Percentiles rank a stretch among this genome's conserved stretches.
Conservation (phyloP, 2,888 invertebrate species). For the Zelleria hepariella region DNA sequence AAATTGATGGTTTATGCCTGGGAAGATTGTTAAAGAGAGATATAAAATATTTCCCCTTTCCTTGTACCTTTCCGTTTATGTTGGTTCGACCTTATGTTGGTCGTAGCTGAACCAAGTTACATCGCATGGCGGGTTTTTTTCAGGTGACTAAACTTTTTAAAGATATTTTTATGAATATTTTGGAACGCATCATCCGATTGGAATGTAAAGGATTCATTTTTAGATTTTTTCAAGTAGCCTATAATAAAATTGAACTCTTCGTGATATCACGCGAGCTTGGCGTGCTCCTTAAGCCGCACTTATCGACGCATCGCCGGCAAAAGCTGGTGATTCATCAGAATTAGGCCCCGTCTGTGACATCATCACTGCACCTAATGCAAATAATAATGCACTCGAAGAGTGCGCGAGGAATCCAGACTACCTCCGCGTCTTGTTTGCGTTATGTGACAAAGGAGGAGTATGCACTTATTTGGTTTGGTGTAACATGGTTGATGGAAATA, state of each 20-base stretch:
- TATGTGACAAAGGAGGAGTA: background rate
- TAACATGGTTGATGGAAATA: conserved; percentile 14
- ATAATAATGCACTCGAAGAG: conserved; percentile 18
- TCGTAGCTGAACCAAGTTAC: too few species aligned
- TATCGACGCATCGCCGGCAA: conserved; percentile 65
- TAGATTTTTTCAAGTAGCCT: too few species aligned
- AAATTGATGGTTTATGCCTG: background rate
- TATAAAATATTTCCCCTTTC: background rate
- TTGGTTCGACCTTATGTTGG: too few species aligned
- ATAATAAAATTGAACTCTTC: background rate
- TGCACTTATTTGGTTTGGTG: background rate
- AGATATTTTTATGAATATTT: background rate
- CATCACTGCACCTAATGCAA: conserved; percentile 48
- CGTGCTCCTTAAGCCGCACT: conserved; percentile 30
- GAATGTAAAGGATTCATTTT: too few species aligned
- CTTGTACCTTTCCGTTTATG: background rate
- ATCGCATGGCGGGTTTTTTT: too few species aligned
- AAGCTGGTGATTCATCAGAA: conserved; percentile 65
- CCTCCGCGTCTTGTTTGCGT: background rate
- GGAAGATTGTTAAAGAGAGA: background rate
- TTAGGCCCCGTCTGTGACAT: conserved; percentile 60
- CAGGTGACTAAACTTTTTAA: background rate
- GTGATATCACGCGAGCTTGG: conserved; percentile 7
- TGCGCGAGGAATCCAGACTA: background rate
- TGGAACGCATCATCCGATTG: too few species aligned